phyloP scores from a whole-genome alignment of 2,797 vertebrate genomes.

The Melanogrammus aeglefinus region DNA sequence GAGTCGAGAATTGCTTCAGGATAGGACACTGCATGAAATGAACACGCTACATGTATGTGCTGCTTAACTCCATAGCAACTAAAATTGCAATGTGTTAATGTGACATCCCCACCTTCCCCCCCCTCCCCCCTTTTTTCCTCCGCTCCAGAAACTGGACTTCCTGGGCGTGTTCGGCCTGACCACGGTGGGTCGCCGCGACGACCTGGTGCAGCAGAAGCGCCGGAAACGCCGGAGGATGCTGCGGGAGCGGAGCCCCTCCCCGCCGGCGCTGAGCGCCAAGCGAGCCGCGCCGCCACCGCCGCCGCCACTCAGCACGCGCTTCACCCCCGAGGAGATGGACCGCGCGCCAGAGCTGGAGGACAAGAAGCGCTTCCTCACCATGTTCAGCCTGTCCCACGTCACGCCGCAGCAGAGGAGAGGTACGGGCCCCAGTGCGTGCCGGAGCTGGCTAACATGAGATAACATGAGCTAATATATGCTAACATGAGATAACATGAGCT shows the following conservation, averaged over 20 bases:
- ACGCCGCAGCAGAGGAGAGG: conserved; percentile 89
- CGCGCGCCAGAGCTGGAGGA: conserved; percentile 91
- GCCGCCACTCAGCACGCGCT: conserved; percentile 87
- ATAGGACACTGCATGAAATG: not conserved
- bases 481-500: too few species aligned
- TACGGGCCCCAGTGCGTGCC: conserved; percentile 39
- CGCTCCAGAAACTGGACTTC: conserved; percentile 89
- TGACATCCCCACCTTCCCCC: not conserved
- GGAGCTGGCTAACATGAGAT: conserved; percentile 1
- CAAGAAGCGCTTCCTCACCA: conserved; percentile 94
- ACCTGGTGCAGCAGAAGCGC: conserved; percentile 87
- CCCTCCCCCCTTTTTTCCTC: not conserved
- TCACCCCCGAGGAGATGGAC: conserved; percentile 95
- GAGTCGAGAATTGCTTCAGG: too few species aligned
- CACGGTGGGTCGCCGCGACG: conserved; percentile 85
- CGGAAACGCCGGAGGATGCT: conserved; percentile 91
- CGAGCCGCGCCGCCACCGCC: conserved; percentile 79
- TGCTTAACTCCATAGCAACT: not conserved
- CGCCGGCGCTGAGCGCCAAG: conserved; percentile 80
- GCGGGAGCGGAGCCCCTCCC: conserved; percentile 90
- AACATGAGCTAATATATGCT: too few species aligned
- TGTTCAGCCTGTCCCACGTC: conserved; percentile 93
- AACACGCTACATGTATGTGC: not conserved
- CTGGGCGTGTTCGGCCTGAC: conserved; percentile 88
- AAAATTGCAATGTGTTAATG: not conserved